Percentiles rank a stretch among this genome's conserved stretches.
Evolutionary conservation across 2,113 vertebrate species (phyloP).

Genomic region (Salminus brasiliensis): DNA sequence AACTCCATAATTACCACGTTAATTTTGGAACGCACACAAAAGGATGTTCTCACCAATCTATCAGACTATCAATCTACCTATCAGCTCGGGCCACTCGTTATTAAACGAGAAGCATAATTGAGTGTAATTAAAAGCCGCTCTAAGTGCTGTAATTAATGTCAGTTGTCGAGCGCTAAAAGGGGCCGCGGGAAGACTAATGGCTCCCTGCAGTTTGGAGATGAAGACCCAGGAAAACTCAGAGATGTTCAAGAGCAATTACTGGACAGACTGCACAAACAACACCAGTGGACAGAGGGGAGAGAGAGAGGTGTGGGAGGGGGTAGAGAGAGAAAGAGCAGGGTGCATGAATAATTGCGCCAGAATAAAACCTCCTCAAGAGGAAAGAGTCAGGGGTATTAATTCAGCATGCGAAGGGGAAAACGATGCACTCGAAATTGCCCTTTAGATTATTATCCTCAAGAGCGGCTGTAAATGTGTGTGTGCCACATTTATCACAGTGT

Average conservation of each 20-base stretch:
- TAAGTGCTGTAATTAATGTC: conserved; percentile 80
- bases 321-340: not conserved
- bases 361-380: conserved; percentile 1
- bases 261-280: conserved; percentile 30
- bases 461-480: not conserved
- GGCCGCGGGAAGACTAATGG: conserved; percentile 61
- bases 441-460: conserved; percentile 16
- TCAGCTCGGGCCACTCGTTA: conserved; percentile 70
- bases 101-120: conserved; percentile 74
- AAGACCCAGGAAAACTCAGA: conserved; percentile 57
- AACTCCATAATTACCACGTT: conserved; percentile 71
- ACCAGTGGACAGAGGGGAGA: conserved; percentile 14
- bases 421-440: conserved; percentile 5
- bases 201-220: conserved; percentile 57
- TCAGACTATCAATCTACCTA: conserved; percentile 77
- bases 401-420: conserved; percentile 6
- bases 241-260: conserved; percentile 56
- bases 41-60: conserved; percentile 65
- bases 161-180: conserved; percentile 69
- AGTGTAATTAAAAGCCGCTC: conserved; percentile 74
- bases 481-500: not conserved
- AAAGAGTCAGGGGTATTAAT: conserved; percentile 18
- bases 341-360: conserved; percentile 20
- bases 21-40: conserved; percentile 71
- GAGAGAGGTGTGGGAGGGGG: not conserved